phyloP scores from a whole-genome alignment of 2,888 invertebrate genomes.

The Augiades crinisus region DNA sequence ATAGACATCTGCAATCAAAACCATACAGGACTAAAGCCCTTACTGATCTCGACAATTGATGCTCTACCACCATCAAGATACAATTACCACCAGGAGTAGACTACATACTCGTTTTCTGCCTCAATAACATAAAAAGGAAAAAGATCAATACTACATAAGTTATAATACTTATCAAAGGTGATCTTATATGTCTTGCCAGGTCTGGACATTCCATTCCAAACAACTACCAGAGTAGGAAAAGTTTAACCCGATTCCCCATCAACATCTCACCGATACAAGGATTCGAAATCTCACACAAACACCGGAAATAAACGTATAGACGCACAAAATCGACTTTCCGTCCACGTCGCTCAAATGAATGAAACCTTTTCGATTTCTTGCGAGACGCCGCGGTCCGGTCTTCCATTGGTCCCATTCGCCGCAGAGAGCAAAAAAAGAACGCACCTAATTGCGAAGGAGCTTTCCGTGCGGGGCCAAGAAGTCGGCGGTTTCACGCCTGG shows the following conservation, averaged over 20 bases:
- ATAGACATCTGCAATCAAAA: too few relatives aligned
- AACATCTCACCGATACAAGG: not conserved
- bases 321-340: conserved; percentile 18
- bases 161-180: too few relatives aligned
- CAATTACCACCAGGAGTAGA: too few relatives aligned
- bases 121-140: too few relatives aligned
- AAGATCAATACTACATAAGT: too few relatives aligned
- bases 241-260: not conserved
- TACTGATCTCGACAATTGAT: too few relatives aligned
- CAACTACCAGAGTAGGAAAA: too few relatives aligned
- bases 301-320: not conserved
- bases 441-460: conserved; percentile 59
- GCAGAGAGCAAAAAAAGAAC: conserved; percentile 47
- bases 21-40: too few relatives aligned
- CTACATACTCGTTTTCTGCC: too few relatives aligned
- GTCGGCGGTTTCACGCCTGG: conserved; percentile 31
- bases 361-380: conserved; percentile 53
- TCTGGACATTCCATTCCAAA: too few relatives aligned
- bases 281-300: conserved; percentile 3
- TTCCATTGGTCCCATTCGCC: conserved; percentile 47
- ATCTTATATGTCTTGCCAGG: too few relatives aligned
- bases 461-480: conserved; percentile 46
- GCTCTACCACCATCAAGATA: too few relatives aligned
- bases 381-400: conserved; percentile 34
- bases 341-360: conserved; percentile 38